These are phyloP conservation scores for Cotesia glomerata DNA, from an alignment of 1,140 invertebrate genomes.

Conservation along the genomic window DNA sequence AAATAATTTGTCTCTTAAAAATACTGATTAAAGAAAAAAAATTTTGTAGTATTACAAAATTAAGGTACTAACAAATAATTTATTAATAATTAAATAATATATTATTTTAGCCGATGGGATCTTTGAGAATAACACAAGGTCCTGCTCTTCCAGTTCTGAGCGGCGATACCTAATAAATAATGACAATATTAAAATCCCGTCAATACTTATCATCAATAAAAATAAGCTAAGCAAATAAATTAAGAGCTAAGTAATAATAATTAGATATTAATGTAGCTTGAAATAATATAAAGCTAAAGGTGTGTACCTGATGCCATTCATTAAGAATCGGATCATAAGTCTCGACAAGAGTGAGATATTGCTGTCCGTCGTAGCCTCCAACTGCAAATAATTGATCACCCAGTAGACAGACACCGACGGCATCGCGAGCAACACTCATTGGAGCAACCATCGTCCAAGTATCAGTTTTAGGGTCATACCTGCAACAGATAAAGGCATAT, in stretches of 20 bases:
- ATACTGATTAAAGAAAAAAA: neutral
- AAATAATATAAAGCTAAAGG: neutral
- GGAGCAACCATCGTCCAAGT: constrained; percentile 90
- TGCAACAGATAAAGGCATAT: constrained; percentile 34
- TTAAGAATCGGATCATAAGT: constrained; percentile 91
- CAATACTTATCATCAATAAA: neutral
- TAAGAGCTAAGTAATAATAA: neutral
- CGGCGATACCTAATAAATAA: constrained; percentile 68
- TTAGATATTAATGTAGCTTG: neutral
- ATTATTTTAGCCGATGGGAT: constrained; percentile 35
- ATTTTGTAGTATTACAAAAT: neutral
- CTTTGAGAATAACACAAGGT: constrained; percentile 77
- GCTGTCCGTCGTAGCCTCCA: constrained; percentile 95
- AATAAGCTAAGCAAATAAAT: neutral
- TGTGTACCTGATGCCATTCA: constrained; percentile 79
- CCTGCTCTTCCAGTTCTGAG: constrained; percentile 83
- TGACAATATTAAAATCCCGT: neutral
- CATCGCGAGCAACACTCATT: constrained; percentile 85
- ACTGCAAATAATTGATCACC: constrained; percentile 89
- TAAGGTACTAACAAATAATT: no score
- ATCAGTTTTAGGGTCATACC: constrained; percentile 80
- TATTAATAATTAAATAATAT: neutral
- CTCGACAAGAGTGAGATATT: constrained; percentile 89
- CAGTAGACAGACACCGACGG: constrained; percentile 88
- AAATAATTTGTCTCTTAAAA: neutral